Base-by-base conservation (phyloP, 2,113 vertebrate species). In the Pollachius pollachius region DNA sequence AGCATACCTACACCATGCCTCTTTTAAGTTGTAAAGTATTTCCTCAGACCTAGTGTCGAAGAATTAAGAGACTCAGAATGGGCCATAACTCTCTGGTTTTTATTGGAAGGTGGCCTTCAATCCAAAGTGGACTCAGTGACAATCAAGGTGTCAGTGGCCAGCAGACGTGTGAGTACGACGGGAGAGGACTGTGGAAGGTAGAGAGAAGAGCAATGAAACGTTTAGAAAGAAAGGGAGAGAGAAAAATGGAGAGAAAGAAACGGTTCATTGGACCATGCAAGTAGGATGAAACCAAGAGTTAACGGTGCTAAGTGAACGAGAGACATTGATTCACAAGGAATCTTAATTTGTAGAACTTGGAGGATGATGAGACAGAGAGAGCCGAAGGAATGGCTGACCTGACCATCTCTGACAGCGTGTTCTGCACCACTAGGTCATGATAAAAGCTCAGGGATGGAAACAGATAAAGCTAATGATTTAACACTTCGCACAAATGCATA, bases 151-250 rank as follows among this genome's bases (percentile, higher is more conserved):
- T 23, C 23, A 23, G 23, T 23, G 23, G 23, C 23, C 23, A 23
- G 23, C 23, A 23, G 23, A 23, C 23, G 23, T 23, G 23, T 23
- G 23, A 23, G 23, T 23, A 23, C 23, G 23, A 23, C 23, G 23
- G 23, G 23, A 23, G 23, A 23, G 23, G 23, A 23, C 23, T 23
- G 23, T 23, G 23, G 23, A 23, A 9, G 69, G 66, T 5, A 65
- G 71, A 85, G 75, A 70, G 52, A 60, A 70, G 30, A 30, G 54
- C 69, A 34, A 4, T 34, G 30, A 34, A 34, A 34, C 30, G 30
- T 5, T 34, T 67, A 81, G 68, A 41, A 73, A 81, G 57, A 80
- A 54, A 65, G 64, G 68, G 73, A 15, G 12, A 65, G 30, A 76
- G 48, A 59, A 41, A 54, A 67, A 69, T n/a, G 16, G 57, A 65